Evolutionary conservation across 2,797 vertebrate genomes (phyloP), one percentile per base, ranked within the genome.

Genomic region (Pipistrellus nathusii): DNA sequence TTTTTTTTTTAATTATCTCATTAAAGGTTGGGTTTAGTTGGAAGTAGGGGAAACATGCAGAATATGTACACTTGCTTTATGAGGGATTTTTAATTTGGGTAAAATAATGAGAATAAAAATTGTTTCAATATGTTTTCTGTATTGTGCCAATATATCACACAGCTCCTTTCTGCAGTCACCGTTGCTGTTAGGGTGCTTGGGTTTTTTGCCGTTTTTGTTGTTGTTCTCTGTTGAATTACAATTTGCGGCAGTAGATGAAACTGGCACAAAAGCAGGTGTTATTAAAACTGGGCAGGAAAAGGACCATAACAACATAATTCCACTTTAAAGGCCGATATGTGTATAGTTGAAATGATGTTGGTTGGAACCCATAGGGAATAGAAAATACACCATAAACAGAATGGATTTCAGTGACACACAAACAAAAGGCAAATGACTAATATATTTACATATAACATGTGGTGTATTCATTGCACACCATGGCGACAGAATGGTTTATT

Each of bases 371-470:
- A 21, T 8, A 92, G 97, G 98, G 98, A 98, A 97, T 97, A 96
- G 94, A 85, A 97, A 89, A 97, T 96, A 91, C 96, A 97, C 97
- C 96, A 97, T 96, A 96, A 98, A 98, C 97, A 97, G 98, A 98
- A 98, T 98, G 97, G 97, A 98, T 98, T 98, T 97, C 97, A 97
- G 93, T 98, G 98, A 98, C 98, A 98, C 96, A 97, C 98, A 98
- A 98, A 98, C 98, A 98, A 98, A 98, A 98, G 97, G 98, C 97
- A 98, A 98, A 98, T 98, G 98, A 98, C 98, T 98, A 98, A 98
- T 98, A 97, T 98, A 98, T 98, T 98, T 98, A 98, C 98, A 98
- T 98, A 98, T 98, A 98, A 98, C 98, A 98, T 98, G 98, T 98
- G 97, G 98, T 98, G 97, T 98, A 97, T 98, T 98, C 98, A 98